Evolutionary conservation across 2,797 vertebrate genomes (phyloP).

Genomic region (Apogon hyalosoma): DNA sequence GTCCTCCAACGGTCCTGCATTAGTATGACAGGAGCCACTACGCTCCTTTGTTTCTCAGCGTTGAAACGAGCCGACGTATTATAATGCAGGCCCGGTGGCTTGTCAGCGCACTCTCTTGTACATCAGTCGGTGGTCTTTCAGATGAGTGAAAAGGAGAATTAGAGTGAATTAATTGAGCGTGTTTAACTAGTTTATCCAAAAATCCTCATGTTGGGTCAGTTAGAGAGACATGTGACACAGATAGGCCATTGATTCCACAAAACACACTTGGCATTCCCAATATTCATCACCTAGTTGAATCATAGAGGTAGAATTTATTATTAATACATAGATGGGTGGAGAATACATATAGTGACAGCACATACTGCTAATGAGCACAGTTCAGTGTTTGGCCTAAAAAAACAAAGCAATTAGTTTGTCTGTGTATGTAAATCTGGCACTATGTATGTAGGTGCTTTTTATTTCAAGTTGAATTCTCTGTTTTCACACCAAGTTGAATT

Average conservation of each 20-base stretch:
- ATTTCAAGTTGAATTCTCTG: constrained; percentile 4
- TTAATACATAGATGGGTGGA: constrained; percentile 19
- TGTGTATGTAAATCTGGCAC: constrained; percentile 8
- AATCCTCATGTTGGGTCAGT: constrained; percentile 6
- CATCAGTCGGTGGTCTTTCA: constrained; percentile 37
- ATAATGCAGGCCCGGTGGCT: constrained; percentile 23
- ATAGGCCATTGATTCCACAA: constrained; percentile 10
- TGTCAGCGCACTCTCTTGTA: constrained; percentile 6
- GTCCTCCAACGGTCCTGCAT: constrained; percentile 39
- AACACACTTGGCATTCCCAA: constrained; percentile 8
- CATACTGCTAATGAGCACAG: constrained; percentile 23
- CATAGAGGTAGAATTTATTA: constrained; percentile 17
- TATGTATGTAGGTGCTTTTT: constrained; percentile 4
- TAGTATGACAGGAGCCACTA: constrained; percentile 42
- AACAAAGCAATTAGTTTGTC: constrained; percentile 5
- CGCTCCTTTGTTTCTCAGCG: constrained; percentile 26
- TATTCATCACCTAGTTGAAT: constrained; percentile 4
- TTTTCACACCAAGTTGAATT: background rate
- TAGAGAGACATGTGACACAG: constrained; percentile 1
- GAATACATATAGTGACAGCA: background rate
- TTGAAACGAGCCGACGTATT: constrained; percentile 21
- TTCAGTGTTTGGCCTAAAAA: constrained; percentile 8
- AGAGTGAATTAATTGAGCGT: constrained; percentile 4
- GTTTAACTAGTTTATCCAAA: constrained; percentile 23
- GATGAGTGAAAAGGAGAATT: constrained; percentile 16